phyloP scores from a whole-genome alignment of 2,888 invertebrate genomes.

The Deladenus siricidicola region DNA sequence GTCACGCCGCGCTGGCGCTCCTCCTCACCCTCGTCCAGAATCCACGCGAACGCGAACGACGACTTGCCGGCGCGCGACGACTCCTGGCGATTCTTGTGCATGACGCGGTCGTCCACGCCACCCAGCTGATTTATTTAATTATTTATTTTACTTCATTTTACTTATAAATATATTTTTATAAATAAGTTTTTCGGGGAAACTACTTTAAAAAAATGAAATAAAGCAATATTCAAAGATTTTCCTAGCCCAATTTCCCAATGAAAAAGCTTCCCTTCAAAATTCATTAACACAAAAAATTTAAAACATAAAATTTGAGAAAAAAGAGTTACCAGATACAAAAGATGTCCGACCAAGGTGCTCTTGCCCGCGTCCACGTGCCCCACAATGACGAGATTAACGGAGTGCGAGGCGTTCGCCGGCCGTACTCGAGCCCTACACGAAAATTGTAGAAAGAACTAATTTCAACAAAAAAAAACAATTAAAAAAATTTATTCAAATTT shows the following conservation, averaged over 20 bases:
- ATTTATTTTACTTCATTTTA: not conserved
- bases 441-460: too few species aligned
- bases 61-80: conserved; percentile 93
- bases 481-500: too few species aligned
- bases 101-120: conserved; percentile 76
- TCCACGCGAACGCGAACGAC: conserved; percentile 83
- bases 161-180: conserved; percentile 7
- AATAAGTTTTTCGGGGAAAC: too few species aligned
- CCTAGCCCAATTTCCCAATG: not conserved
- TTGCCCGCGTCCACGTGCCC: conserved; percentile 96
- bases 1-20: conserved; percentile 84
- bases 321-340: conserved; percentile 64
- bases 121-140: conserved; percentile 58
- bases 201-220: too few species aligned
- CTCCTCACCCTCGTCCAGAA: conserved; percentile 94
- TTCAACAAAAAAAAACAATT: not conserved
- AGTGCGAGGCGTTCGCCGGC: conserved; percentile 25
- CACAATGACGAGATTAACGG: conserved; percentile 52
- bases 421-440: conserved; percentile 24
- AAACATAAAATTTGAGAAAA: not conserved
- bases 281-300: not conserved
- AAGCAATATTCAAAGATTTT: not conserved
- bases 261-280: conserved; percentile 30
- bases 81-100: conserved; percentile 96
- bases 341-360: conserved; percentile 89